Percentiles rank a stretch among this genome's conserved stretches.
These are phyloP conservation scores for Plectropomus leopardus DNA, from an alignment of 2,113 vertebrate species.

Conservation along the genomic window DNA sequence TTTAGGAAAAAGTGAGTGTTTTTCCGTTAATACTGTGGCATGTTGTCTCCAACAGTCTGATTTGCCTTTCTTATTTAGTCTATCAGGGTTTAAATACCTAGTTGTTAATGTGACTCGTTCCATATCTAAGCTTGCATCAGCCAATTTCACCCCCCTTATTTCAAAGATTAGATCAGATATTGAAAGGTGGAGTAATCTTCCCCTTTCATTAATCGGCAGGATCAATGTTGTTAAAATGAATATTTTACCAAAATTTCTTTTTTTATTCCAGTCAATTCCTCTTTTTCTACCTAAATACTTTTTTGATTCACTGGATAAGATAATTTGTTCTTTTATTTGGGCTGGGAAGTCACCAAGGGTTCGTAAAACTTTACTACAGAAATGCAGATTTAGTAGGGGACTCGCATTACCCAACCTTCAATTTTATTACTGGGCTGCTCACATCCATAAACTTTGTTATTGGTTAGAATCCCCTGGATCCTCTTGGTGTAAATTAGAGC, in stretches of 20 bases:
- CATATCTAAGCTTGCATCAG: background rate
- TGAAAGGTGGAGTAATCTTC: slow-evolving; percentile 1
- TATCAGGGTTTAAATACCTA: background rate
- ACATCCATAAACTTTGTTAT: background rate
- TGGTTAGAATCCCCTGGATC: no score
- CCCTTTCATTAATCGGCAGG: slow-evolving; percentile 1
- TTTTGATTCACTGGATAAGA: slow-evolving; percentile 9
- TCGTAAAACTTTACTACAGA: slow-evolving; percentile 3
- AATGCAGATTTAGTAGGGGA: background rate
- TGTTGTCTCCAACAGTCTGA: background rate
- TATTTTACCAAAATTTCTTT: slow-evolving; percentile 10
- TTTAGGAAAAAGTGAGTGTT: no score
- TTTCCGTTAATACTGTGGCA: background rate
- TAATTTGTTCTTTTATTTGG: slow-evolving; percentile 16
- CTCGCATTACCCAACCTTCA: background rate
- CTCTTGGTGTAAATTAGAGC: no score
- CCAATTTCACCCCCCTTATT: slow-evolving; percentile 7
- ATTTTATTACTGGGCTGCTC: background rate
- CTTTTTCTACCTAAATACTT: background rate
- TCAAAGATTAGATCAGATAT: slow-evolving; percentile 1
- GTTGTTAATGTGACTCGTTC: slow-evolving; percentile 1
- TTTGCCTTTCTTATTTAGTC: slow-evolving; percentile 8
- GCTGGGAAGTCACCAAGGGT: slow-evolving; percentile 1
- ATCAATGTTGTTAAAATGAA: slow-evolving; percentile 15
- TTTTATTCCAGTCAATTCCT: slow-evolving; percentile 18